Conservation (phyloP, 2,888 invertebrate genomes). For the Phalera bucephala region DNA sequence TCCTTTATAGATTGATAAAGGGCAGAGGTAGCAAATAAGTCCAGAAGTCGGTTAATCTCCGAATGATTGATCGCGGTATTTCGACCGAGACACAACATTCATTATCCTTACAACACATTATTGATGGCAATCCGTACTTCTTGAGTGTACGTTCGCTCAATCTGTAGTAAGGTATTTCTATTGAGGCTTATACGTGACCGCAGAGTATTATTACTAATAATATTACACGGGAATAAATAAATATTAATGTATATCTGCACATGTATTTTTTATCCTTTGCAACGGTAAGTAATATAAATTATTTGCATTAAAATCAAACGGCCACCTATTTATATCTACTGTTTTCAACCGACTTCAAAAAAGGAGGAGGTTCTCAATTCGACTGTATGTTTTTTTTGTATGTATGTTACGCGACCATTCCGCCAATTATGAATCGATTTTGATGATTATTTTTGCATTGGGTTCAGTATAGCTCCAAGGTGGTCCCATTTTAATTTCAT, state of each 20-base stretch:
- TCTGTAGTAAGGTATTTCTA: slow-evolving; percentile 15
- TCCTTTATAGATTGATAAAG: slow-evolving; percentile 14
- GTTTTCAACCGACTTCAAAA: too few relatives aligned
- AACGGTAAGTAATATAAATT: neutral
- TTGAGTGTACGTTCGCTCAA: slow-evolving; percentile 9
- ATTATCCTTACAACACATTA: slow-evolving; percentile 23
- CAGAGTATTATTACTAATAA: slow-evolving; percentile 5
- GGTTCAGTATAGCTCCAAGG: too few relatives aligned
- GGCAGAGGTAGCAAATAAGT: slow-evolving; percentile 15
- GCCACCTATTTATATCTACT: too few relatives aligned
- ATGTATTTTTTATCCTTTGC: neutral
- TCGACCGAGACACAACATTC: slow-evolving; percentile 13
- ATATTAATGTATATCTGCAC: neutral
- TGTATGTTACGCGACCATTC: too few relatives aligned
- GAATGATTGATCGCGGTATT: slow-evolving; percentile 21
- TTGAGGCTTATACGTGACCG: slow-evolving; percentile 15
- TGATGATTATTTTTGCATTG: too few relatives aligned
- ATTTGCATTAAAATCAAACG: neutral
- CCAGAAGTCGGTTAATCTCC: slow-evolving; percentile 21
- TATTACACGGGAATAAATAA: slow-evolving; percentile 5
- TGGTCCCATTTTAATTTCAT: too few relatives aligned
- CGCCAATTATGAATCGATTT: too few relatives aligned
- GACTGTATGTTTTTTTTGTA: too few relatives aligned
- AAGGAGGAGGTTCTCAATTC: too few relatives aligned
- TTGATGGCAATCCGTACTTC: slow-evolving; percentile 15